Base-by-base conservation (phyloP, 2,113 vertebrate genomes). In the Cebus imitator region DNA sequence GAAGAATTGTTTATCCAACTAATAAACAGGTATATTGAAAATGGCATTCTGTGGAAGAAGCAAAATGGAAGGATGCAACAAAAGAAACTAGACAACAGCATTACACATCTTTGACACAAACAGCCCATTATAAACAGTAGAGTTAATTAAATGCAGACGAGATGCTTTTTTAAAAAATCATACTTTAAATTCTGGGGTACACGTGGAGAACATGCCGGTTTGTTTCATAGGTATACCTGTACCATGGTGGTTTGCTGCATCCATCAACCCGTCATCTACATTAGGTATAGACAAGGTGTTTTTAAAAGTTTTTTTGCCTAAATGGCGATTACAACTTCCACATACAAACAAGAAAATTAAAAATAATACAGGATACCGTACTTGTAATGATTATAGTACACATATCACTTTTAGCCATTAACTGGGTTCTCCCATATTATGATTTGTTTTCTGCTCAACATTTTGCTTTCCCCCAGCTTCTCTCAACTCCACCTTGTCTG, bases 361-460 rank as follows among this genome's bases (percentile, higher is more conserved):
- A 68, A 94, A 97, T 85, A 90, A 95, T 87, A 97, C 87, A 98
- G 90, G 98, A 98, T 97, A 98, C 98, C 98, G 97, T 98, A 98
- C 98, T 98, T 97, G 72, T 90, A 95, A 96, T 92, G 21, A 93
- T 45, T 50, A 57, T 32, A 98, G 93, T 87, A 55, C 55, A 70
- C 95, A 94, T 91, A 95, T 97, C 88, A 91, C 16, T 10, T 79
- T 78, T 40, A 57, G 70, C 27, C 16, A 81, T 70, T 80, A 91
- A 84, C 87, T 96, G 80, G 48, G 40, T 82, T 83, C 90, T 93
- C 94, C 45, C 20, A 9, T 35, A 8, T 21, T 64, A 30, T 20
- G 8, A 21, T 52, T 35, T 14, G 8, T 52, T 23, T 13, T 14
- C 23, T 58, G 8, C 6, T 88, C 13, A 68, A 14, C 6, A 81